Percentiles rank a stretch among this genome's conserved stretches.
phyloP scores from a whole-genome alignment of 2,888 invertebrate species.

The Drosophila birchii region DNA sequence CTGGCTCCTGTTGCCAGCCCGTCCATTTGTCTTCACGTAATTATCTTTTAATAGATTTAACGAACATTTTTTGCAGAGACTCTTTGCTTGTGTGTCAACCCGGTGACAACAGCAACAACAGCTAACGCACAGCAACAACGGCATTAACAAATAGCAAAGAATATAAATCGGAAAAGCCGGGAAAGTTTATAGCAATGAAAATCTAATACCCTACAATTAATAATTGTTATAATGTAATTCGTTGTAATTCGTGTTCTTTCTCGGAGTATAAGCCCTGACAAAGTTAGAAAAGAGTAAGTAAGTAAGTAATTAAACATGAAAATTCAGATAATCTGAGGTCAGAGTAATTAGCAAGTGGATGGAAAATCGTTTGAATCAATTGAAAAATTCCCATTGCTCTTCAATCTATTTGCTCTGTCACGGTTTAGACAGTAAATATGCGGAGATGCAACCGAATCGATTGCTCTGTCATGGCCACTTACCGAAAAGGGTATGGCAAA shows the following conservation, averaged over 20 bases:
- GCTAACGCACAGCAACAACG: constrained; percentile 19
- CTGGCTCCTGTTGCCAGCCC: constrained; percentile 27
- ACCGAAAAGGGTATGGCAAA: constrained; percentile 30
- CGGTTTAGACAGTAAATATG: constrained; percentile 8
- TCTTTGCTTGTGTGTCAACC: constrained; percentile 62
- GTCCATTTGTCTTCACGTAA: constrained; percentile 80
- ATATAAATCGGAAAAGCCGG: constrained; percentile 23
- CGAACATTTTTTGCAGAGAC: constrained; percentile 78
- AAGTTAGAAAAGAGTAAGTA: too few relatives aligned
- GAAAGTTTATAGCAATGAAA: not conserved
- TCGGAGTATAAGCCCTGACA: too few relatives aligned
- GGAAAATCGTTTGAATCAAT: not conserved
- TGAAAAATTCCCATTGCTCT: constrained; percentile 6
- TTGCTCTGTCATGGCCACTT: constrained; percentile 33
- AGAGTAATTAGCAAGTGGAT: not conserved
- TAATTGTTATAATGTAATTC: too few relatives aligned
- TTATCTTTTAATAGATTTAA: constrained; percentile 81
- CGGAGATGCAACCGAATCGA: constrained; percentile 24
- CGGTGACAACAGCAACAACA: constrained; percentile 44
- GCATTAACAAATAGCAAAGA: constrained; percentile 41
- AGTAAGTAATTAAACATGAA: constrained; percentile 16
- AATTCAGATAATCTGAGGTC: constrained; percentile 9
- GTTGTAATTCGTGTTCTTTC: too few relatives aligned
- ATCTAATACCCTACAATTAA: constrained; percentile 1
- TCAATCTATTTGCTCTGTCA: constrained; percentile 27